phyloP scores from a whole-genome alignment of 2,888 invertebrate species.

The Caenorhabditis uteleia region DNA sequence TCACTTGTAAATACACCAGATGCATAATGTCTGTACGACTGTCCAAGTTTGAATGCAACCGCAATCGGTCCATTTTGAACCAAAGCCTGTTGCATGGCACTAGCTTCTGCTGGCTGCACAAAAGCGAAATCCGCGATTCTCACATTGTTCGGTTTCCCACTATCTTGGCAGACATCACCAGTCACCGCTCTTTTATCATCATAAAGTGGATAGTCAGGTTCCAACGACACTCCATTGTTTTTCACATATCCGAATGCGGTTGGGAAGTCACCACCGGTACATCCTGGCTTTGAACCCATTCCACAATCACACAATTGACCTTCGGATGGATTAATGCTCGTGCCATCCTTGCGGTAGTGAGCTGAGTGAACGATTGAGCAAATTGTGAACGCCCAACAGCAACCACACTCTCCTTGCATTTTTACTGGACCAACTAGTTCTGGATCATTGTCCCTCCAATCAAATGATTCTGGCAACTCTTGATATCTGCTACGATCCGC shows the following conservation, averaged over 20 bases:
- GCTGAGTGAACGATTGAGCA: background rate
- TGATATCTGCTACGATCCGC: too few species aligned
- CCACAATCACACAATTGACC: constrained; percentile 1
- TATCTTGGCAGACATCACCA: too few species aligned
- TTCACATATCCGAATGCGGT: background rate
- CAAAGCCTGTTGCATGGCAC: too few species aligned
- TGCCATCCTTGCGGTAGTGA: background rate
- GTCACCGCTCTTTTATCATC: background rate
- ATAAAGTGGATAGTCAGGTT: background rate
- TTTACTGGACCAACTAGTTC: too few species aligned
- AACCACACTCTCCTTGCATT: constrained; percentile 1
- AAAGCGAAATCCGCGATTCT: too few species aligned
- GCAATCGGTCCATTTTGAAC: background rate
- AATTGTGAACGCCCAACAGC: constrained; percentile 4
- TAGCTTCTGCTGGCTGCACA: too few species aligned
- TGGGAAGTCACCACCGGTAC: background rate
- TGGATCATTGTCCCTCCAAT: too few species aligned
- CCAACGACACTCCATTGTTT: background rate
- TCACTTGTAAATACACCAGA: background rate
- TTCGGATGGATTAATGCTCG: background rate
- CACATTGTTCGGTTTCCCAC: too few species aligned
- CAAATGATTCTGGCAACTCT: too few species aligned
- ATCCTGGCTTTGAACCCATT: background rate
- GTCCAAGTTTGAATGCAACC: background rate
- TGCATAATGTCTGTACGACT: background rate